Conservation (phyloP, 1,140 invertebrate genomes). For the Mercenaria mercenaria region DNA sequence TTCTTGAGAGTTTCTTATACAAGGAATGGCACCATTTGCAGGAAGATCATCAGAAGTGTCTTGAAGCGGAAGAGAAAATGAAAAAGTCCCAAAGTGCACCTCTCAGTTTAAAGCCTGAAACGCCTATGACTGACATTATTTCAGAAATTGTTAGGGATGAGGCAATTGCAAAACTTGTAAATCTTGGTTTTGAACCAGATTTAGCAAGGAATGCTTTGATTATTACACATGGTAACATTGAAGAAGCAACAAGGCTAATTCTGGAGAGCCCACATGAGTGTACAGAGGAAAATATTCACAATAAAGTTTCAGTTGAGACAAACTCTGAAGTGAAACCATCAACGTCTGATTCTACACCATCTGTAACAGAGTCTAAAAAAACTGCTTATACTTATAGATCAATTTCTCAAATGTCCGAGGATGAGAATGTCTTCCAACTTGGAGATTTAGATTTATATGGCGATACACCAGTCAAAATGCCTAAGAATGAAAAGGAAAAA, state of each 20-base stretch:
- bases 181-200: constrained; percentile 73
- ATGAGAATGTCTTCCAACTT: background rate
- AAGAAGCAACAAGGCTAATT: constrained; percentile 71
- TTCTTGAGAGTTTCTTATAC: constrained; percentile 46
- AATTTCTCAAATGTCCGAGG: background rate
- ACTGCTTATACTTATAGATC: background rate
- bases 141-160: constrained; percentile 62
- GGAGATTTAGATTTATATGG: background rate
- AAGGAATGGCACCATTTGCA: constrained; percentile 37
- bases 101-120: background rate
- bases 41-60: constrained; percentile 11
- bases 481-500: background rate
- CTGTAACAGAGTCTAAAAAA: background rate
- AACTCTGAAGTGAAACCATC: background rate
- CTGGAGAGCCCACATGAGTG: constrained; percentile 65
- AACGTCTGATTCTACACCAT: background rate
- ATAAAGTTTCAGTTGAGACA: background rate
- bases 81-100: constrained; percentile 16
- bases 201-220: constrained; percentile 72
- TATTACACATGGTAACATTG: constrained; percentile 72
- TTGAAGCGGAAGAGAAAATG: constrained; percentile 17
- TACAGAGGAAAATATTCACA: background rate
- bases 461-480: background rate
- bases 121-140: background rate
- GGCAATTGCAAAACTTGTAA: constrained; percentile 67